phyloP scores from a whole-genome alignment of 2,888 invertebrate species.

The Limnephilus marmoratus region DNA sequence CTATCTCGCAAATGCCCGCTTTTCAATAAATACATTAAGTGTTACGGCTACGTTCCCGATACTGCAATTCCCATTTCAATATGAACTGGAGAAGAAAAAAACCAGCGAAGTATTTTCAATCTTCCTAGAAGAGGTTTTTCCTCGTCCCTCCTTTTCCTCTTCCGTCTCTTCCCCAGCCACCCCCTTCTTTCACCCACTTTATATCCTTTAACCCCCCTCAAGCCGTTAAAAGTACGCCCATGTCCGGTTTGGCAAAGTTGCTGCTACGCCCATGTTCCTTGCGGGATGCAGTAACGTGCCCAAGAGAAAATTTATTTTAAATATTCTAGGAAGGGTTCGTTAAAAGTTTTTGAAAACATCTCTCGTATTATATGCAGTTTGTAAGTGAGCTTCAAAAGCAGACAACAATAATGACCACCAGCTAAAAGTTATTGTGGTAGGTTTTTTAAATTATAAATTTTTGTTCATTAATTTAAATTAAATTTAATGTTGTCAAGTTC shows the following conservation, averaged over 20 bases:
- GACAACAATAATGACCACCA: not conserved
- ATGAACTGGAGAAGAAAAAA: not conserved
- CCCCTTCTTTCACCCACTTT: not conserved
- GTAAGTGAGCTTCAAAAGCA: not conserved
- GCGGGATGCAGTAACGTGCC: not conserved
- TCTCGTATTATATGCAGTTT: not conserved
- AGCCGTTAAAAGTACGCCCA: constrained; percentile 2
- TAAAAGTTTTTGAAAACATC: not conserved
- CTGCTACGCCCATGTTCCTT: not conserved
- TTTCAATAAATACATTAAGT: constrained; percentile 2
- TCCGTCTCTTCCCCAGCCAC: not conserved
- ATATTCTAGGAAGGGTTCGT: not conserved
- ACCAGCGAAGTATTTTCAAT: not conserved
- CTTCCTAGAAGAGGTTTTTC: constrained; percentile 2
- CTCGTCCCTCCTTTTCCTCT: not conserved
- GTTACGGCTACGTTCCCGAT: not conserved
- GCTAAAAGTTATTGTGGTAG: not conserved
- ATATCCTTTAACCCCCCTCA: not conserved
- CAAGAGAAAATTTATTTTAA: not conserved
- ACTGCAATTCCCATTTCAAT: constrained; percentile 2
- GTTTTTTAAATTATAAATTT: too few species aligned
- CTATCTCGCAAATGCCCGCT: not conserved
- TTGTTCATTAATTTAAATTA: too few species aligned
- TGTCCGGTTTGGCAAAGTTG: not conserved
- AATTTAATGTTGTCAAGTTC: too few species aligned